Percentiles rank a stretch among this genome's conserved stretches.
phyloP scores from a whole-genome alignment of 2,797 vertebrate genomes.

The Euphonia xanthogaster region DNA sequence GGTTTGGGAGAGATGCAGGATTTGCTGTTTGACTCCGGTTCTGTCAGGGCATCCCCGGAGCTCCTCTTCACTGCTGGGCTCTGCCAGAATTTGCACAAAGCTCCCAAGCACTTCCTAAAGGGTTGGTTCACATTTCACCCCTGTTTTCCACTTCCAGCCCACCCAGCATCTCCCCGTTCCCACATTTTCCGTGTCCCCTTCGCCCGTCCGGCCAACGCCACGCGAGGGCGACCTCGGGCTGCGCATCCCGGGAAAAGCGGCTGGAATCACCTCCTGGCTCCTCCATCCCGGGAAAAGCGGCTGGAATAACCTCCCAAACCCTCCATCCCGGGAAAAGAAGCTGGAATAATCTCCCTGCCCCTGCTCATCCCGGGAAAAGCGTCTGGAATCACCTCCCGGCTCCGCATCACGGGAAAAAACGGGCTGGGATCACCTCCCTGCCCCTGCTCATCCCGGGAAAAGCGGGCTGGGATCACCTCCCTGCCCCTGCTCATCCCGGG shows the following conservation, averaged over 20 bases:
- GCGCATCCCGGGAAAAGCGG: background rate
- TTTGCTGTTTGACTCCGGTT: background rate
- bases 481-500: background rate
- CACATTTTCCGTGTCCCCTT: background rate
- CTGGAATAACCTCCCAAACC: too few relatives aligned
- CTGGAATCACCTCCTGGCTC: background rate
- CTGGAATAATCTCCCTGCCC: background rate
- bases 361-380: too few relatives aligned
- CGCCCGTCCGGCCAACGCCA: background rate
- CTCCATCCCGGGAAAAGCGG: too few relatives aligned
- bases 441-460: background rate
- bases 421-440: accelerated
- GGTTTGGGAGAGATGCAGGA: background rate
- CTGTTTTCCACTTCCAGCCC: background rate
- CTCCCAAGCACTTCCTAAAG: accelerated
- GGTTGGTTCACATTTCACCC: accelerated
- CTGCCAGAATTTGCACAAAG: background rate
- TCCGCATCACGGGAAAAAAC: too few relatives aligned
- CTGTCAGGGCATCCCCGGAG: background rate
- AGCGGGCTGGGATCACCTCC: background rate
- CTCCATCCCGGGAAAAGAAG: too few relatives aligned
- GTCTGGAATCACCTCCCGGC: too few relatives aligned
- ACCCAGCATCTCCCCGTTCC: too few relatives aligned
- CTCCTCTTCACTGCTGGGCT: too few relatives aligned
- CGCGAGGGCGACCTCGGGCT: background rate